A percentile compares a stretch with the other conserved stretches of the same genome.
Evolutionary conservation across 1,140 invertebrate species (phyloP).

Genomic region (Drosophila hydei): DNA sequence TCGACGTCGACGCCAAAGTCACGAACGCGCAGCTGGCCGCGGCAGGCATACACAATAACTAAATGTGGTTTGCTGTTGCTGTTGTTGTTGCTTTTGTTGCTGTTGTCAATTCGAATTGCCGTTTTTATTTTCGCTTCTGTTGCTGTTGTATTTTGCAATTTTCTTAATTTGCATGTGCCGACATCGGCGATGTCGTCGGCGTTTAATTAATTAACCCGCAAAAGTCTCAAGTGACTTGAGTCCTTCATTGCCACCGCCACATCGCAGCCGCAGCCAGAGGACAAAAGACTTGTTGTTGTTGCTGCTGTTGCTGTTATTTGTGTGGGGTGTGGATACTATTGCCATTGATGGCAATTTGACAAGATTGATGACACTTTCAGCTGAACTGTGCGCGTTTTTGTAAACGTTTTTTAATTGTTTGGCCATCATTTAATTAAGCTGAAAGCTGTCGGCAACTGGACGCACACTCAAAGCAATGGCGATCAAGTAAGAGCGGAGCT

Average conservation of each 20-base stretch:
- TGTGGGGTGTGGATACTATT: conserved; percentile 22
- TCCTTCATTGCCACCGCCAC: conserved; percentile 53
- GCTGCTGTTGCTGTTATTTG: conserved; percentile 14
- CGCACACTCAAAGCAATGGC: background rate
- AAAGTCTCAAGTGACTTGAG: conserved; percentile 66
- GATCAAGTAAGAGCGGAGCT: background rate
- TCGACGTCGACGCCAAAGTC: conserved; percentile 29
- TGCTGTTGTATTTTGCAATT: conserved; percentile 68
- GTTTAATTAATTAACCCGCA: conserved; percentile 56
- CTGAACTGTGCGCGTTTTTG: conserved; percentile 36
- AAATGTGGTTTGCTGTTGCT: conserved; percentile 21
- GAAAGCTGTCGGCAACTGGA: conserved; percentile 39
- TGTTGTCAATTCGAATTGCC: conserved; percentile 29
- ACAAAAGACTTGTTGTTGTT: conserved; percentile 36
- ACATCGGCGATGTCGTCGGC: conserved; percentile 29
- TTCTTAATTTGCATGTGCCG: conserved; percentile 80
- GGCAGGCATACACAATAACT: conserved; percentile 63
- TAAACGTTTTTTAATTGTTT: conserved; percentile 77
- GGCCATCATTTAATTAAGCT: conserved; percentile 69
- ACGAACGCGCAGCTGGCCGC: conserved; percentile 42
- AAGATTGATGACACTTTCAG: conserved; percentile 75
- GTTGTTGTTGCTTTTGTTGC: conserved; percentile 12
- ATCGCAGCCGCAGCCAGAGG: conserved; percentile 6
- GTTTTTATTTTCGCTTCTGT: conserved; percentile 24
- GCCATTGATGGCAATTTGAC: conserved; percentile 55